These are phyloP conservation scores for Parnassius mnemosyne DNA, from an alignment of 2,888 invertebrate species.

Conservation along the genomic window DNA sequence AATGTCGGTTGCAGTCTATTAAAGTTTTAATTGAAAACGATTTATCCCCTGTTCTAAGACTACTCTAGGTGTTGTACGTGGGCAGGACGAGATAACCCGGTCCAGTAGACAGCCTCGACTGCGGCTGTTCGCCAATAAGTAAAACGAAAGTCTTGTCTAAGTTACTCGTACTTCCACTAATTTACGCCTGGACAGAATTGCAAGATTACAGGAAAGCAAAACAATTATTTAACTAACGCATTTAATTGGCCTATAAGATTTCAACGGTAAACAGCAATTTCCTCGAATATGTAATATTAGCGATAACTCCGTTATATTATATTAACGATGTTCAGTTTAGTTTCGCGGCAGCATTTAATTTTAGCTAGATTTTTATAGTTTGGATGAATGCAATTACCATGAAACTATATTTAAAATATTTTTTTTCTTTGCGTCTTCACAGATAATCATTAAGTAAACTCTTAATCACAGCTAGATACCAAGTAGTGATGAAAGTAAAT, in stretches of 20 bases:
- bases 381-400: no score
- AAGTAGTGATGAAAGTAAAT: slow-evolving; percentile 20
- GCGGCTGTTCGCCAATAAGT: slow-evolving; percentile 42
- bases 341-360: neutral
- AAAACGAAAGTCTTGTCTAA: slow-evolving; percentile 42
- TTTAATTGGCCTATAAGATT: neutral
- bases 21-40: slow-evolving; percentile 31
- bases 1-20: slow-evolving; percentile 10
- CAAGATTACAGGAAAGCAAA: slow-evolving; percentile 22
- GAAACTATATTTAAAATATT: no score
- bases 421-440: no score
- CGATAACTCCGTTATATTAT: neutral
- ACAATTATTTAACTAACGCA: slow-evolving; percentile 14
- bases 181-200: slow-evolving; percentile 17
- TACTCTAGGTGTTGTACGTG: slow-evolving; percentile 32
- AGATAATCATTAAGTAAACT: no score
- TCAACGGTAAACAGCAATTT: neutral
- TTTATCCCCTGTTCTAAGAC: slow-evolving; percentile 33
- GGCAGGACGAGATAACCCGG: slow-evolving; percentile 41
- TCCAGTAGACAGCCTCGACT: slow-evolving; percentile 37
- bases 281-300: neutral
- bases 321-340: neutral
- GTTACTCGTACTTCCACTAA: slow-evolving; percentile 36
- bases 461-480: neutral
- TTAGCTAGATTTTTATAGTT: no score